Evolutionary conservation across 2,888 invertebrate species (phyloP).

Genomic region (Leistus spinibarbis): DNA sequence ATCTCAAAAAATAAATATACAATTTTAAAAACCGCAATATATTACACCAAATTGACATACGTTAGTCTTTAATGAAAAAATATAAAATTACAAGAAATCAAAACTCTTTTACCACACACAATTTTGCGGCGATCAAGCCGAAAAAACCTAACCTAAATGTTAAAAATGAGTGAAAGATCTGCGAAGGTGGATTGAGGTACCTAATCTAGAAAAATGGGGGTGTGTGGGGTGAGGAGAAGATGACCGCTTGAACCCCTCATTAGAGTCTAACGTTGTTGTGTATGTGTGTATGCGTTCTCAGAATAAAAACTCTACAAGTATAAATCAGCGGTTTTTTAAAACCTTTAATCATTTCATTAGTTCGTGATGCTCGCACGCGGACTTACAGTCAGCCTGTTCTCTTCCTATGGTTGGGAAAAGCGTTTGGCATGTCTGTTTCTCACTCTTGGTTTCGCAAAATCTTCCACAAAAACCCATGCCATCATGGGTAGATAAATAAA

Average conservation of each 20-base stretch:
- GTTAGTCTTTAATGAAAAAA: too few species aligned
- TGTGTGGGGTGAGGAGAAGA: background rate
- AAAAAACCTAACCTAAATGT: background rate
- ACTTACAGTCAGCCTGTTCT: background rate
- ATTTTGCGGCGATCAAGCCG: background rate
- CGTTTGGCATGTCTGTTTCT: background rate
- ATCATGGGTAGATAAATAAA: background rate
- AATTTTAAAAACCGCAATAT: too few species aligned
- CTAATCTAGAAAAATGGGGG: background rate
- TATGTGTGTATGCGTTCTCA: background rate
- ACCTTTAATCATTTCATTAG: constrained; percentile 11
- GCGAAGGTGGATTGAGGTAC: background rate
- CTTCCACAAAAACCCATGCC: background rate
- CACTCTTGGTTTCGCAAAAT: background rate
- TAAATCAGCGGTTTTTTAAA: constrained; percentile 12
- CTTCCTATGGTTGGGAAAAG: background rate
- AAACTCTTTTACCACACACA: too few species aligned
- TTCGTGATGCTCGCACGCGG: constrained; percentile 6
- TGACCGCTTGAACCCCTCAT: background rate
- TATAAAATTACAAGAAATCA: too few species aligned
- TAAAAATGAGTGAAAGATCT: background rate
- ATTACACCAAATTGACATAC: too few species aligned
- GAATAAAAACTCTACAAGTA: constrained; percentile 1
- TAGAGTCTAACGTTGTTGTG: background rate
- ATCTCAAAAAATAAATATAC: too few species aligned